A percentile compares a stretch with the other conserved stretches of the same genome.
phyloP scores from a whole-genome alignment of 2,113 vertebrate genomes.

The Dipodomys stephensi region DNA sequence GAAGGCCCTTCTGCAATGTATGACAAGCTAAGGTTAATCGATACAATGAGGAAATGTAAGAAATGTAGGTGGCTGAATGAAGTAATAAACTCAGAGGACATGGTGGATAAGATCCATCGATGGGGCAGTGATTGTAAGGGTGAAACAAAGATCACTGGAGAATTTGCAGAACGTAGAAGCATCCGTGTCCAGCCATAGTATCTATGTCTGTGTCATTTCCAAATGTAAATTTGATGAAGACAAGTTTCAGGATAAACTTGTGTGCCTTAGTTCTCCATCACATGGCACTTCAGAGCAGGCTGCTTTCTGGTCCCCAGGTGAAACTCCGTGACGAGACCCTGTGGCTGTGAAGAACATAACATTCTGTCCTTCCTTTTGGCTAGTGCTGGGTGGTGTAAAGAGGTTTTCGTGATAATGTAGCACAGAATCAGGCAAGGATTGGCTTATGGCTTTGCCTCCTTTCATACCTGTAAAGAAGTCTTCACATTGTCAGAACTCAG shows the following conservation, averaged over 20 bases:
- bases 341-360: slow-evolving; percentile 23
- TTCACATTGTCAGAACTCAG: slow-evolving; percentile 28
- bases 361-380: not conserved
- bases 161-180: not conserved
- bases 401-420: not conserved
- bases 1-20: slow-evolving; percentile 2
- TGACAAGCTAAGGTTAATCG: not conserved
- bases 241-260: not conserved
- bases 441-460: not conserved
- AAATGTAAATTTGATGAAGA: slow-evolving; percentile 4
- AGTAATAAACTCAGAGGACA: slow-evolving; percentile 27
- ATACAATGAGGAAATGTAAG: not conserved
- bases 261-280: not conserved
- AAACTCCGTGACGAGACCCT: not conserved
- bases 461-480: not conserved
- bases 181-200: not conserved
- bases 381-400: not conserved
- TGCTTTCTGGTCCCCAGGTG: not conserved
- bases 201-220: not conserved
- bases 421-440: not conserved
- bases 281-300: not conserved
- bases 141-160: not conserved
- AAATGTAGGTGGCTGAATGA: not conserved
- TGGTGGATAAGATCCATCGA: not conserved
- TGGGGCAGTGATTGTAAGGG: not conserved